These are phyloP conservation scores for Ptilonorhynchus violaceus DNA, from an alignment of 2,113 vertebrate species.

Conservation along the genomic window DNA sequence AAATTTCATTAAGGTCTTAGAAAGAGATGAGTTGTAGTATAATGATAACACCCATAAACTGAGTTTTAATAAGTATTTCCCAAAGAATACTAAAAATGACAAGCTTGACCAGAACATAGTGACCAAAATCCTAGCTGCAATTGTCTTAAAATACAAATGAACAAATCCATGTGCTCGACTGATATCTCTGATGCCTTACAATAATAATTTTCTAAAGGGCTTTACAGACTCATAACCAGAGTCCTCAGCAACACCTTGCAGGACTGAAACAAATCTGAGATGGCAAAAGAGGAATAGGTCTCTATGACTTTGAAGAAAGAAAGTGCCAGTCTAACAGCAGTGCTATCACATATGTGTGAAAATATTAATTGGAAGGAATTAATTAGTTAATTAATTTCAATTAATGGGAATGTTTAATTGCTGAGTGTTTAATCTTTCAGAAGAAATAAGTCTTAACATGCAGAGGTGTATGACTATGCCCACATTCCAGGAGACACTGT, in stretches of 20 bases:
- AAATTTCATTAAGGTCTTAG: neutral
- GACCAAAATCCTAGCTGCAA: neutral
- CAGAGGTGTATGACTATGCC: neutral
- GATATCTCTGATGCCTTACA: neutral
- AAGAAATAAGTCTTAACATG: neutral
- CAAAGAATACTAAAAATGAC: neutral
- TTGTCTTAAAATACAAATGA: neutral
- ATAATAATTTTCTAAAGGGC: neutral
- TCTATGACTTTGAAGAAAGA: neutral
- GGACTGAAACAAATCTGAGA: neutral
- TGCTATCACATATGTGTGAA: neutral
- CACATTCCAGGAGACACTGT: neutral
- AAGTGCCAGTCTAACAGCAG: neutral
- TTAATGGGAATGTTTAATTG: neutral
- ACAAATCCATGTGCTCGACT: neutral
- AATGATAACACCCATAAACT: fast-evolving
- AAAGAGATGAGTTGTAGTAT: neutral
- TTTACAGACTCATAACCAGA: neutral
- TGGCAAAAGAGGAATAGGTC: neutral
- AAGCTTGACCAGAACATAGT: neutral
- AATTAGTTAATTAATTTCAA: neutral
- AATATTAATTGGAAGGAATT: neutral
- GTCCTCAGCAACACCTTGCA: neutral
- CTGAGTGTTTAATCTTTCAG: neutral
- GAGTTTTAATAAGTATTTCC: neutral